These are phyloP conservation scores for Bolinopsis microptera DNA, from an alignment of 37 sponge, comb jelly and placozoan species.

Conservation along the genomic window DNA sequence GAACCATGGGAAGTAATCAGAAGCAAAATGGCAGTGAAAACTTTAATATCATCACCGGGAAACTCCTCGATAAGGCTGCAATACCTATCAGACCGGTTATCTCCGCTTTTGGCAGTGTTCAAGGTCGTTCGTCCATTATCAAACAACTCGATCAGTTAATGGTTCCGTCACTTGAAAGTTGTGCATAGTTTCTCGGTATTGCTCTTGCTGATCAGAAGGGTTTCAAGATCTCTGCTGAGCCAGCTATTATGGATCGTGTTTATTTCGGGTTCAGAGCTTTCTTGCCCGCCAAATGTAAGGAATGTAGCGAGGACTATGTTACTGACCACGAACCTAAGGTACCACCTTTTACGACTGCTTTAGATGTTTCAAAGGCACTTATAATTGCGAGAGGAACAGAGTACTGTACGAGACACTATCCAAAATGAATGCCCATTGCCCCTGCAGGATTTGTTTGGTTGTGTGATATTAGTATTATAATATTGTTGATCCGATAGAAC, in stretches of 20 bases:
- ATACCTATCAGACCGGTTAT: slow-evolving; percentile 29
- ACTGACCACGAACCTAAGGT: not conserved
- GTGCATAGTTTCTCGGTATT: not conserved
- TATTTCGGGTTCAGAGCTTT: not conserved
- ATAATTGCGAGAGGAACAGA: slow-evolving; percentile 18
- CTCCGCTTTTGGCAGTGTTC: not conserved
- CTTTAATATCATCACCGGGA: not conserved
- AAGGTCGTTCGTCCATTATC: not conserved
- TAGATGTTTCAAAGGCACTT: not conserved
- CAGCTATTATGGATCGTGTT: not conserved
- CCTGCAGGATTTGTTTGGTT: not conserved
- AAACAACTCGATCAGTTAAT: not conserved
- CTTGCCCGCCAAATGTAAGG: not conserved
- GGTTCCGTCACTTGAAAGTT: not conserved
- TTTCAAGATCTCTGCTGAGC: not conserved
- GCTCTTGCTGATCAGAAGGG: not conserved
- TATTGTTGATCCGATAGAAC: slow-evolving; percentile 29
- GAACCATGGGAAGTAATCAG: not conserved
- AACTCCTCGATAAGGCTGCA: not conserved
- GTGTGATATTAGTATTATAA: not conserved
- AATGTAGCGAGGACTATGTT: not conserved
- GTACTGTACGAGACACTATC: not conserved
- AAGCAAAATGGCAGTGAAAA: slow-evolving; percentile 9
- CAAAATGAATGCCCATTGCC: not conserved
- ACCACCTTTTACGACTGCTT: not conserved